A percentile compares a stretch with the other conserved stretches of the same genome.
These are phyloP conservation scores for Takifugu ocellatus DNA, from an alignment of 2,797 vertebrate genomes.

Conservation along the genomic window DNA sequence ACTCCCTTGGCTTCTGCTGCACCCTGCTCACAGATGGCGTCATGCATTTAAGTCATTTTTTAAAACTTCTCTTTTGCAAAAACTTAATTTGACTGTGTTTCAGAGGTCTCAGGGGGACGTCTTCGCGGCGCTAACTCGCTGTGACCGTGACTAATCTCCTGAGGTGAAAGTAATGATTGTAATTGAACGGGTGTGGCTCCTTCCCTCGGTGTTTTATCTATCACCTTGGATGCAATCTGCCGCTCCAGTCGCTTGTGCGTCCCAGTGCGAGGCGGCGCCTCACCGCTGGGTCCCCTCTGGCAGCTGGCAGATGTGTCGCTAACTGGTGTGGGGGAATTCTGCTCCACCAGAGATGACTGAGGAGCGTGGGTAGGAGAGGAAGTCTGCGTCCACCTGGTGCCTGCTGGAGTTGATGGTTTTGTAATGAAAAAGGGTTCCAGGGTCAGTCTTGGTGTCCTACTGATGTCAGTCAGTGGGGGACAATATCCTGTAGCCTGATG, in stretches of 20 bases:
- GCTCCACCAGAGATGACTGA: background rate
- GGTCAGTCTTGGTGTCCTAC: constrained; percentile 48
- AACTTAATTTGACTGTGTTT: constrained; percentile 28
- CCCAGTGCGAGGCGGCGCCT: constrained; percentile 27
- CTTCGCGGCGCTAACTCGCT: constrained; percentile 40
- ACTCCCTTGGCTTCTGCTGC: constrained; percentile 17
- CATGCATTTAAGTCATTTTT: too few relatives aligned
- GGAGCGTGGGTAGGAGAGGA: constrained; percentile 4
- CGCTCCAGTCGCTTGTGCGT: constrained; percentile 14
- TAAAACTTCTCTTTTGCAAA: constrained; percentile 2
- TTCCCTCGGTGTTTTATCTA: constrained; percentile 58
- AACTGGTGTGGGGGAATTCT: constrained; percentile 24
- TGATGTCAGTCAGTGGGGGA: constrained; percentile 61
- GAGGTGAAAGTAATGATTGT: constrained; percentile 70
- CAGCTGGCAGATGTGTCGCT: constrained; percentile 66
- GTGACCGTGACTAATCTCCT: constrained; percentile 66
- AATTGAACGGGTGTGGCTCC: constrained; percentile 66
- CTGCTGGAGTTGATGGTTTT: constrained; percentile 55
- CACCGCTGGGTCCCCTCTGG: constrained; percentile 44
- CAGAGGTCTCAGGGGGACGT: constrained; percentile 58
- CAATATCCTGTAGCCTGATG: constrained; percentile 24
- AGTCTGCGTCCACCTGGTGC: background rate
- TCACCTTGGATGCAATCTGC: constrained; percentile 71
- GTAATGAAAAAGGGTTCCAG: constrained; percentile 61
- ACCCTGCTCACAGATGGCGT: constrained; percentile 2